phyloP scores from a whole-genome alignment of 2,113 vertebrate species.

The Amphiprion percula region DNA sequence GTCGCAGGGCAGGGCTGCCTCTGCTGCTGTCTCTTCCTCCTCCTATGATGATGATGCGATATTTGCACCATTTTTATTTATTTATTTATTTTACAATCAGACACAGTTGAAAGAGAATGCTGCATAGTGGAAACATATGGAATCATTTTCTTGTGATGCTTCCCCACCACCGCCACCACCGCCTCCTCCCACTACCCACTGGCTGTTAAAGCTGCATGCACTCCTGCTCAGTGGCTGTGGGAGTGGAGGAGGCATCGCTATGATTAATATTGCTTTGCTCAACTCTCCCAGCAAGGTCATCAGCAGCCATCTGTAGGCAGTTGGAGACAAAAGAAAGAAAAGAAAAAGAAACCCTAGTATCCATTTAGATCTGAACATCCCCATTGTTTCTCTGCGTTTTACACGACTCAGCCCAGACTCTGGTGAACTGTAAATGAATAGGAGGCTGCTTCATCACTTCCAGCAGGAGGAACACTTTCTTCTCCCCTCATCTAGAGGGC shows the following conservation, averaged over 20 bases:
- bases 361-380: conserved; percentile 50
- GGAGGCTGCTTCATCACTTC: conserved; percentile 35
- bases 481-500: conserved; percentile 72
- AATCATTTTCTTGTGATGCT: conserved; percentile 52
- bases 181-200: conserved; percentile 29
- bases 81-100: conserved; percentile 26
- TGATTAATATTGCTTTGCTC: conserved; percentile 68
- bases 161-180: conserved; percentile 4
- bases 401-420: conserved; percentile 48
- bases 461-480: conserved; percentile 35
- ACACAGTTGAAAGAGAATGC: conserved; percentile 53
- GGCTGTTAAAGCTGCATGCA: conserved; percentile 57
- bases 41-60: conserved; percentile 17
- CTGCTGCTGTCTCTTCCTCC: conserved; percentile 8
- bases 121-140: conserved; percentile 66
- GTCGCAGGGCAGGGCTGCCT: conserved; percentile 55
- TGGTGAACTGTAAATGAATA: conserved; percentile 23
- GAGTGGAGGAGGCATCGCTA: conserved; percentile 49
- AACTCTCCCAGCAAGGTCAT: conserved; percentile 67
- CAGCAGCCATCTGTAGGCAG: conserved; percentile 67
- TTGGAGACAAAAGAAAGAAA: background rate
- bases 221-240: conserved; percentile 38
- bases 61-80: conserved; percentile 29
- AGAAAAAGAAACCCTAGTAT: conserved; percentile 39
- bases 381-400: conserved; percentile 41